These are phyloP conservation scores for Drosophila yooni DNA, from an alignment of 2,888 invertebrate species.

Conservation along the genomic window DNA sequence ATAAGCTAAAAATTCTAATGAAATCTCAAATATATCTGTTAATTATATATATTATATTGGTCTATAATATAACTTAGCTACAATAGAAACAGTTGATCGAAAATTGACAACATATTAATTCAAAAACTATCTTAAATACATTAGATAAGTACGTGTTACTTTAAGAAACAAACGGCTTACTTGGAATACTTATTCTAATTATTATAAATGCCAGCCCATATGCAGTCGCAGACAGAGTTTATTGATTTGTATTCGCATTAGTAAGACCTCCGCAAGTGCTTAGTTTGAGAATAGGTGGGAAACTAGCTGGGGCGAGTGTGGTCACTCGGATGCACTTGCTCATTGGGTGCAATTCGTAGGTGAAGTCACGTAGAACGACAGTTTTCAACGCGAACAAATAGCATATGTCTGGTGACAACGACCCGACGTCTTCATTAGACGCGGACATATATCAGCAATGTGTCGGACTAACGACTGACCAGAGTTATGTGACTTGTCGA, in stretches of 20 bases:
- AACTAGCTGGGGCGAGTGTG: not conserved
- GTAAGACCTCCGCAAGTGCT: constrained; percentile 7
- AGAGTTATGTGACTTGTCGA: constrained; percentile 72
- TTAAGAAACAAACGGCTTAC: not conserved
- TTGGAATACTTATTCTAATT: not conserved
- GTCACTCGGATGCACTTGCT: constrained; percentile 24
- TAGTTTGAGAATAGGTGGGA: constrained; percentile 9
- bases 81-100: not conserved
- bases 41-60: not conserved
- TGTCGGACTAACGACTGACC: constrained; percentile 58
- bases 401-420: constrained; percentile 75
- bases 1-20: not conserved
- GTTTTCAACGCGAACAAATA: constrained; percentile 70
- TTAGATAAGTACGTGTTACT: not conserved
- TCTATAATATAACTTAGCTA: not conserved
- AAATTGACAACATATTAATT: not conserved
- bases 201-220: not conserved
- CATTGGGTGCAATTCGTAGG: constrained; percentile 76
- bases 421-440: constrained; percentile 79
- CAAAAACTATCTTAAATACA: not conserved
- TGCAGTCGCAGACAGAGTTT: constrained; percentile 1
- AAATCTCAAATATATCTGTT: not conserved
- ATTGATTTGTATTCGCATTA: not conserved
- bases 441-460: constrained; percentile 68
- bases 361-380: constrained; percentile 82